Base-by-base conservation (phyloP, 2,888 invertebrate genomes). In the Schrankia costaestrigalis region DNA sequence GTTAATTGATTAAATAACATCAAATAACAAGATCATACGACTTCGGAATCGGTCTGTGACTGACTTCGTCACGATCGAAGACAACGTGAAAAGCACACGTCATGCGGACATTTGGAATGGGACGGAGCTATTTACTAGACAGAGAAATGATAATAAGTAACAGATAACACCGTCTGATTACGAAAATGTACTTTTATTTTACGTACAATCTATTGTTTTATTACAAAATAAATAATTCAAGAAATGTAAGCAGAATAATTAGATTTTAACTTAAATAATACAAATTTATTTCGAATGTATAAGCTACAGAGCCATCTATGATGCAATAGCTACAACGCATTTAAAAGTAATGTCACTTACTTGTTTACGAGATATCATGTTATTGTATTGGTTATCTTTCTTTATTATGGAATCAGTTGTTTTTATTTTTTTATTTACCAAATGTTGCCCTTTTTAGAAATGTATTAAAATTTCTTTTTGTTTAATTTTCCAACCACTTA, bases 61-160 rank as follows among this genome's bases (percentile, higher is more conserved):
- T 85, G 83, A 86, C 83, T 84, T 84, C 83, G 48, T 22, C 33
- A 14, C 60, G 71, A 65, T 70, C 61, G 60, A 56, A 60, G 44
- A 35, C 42, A 53, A 60, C 56, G 46, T 63, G 58, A 56, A 56
- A 55, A 48, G 50, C 54, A 80, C 81, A 84, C 81, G 84, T 83
- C 83, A 84, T 70, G 62, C 63, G 75, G 78, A 77, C 76, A 71
- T 56, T 45, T 56, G 57, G 63, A 75, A 31, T 36, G 63, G 45
- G 75, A 79, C 45, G 56, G 35, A 46, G 54, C 49, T 63, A 66
- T 69, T 54, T 12, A 39, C 22, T 12, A 36, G 54, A 73, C 32
- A 28, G 64, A 61, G 64, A 71, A 27, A 13, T 33, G 21, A 21
- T 31, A 47, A 41, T 28, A 35, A 28, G 26, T 1, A 23, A 31